Percentiles rank a stretch among this genome's conserved stretches.
phyloP scores from a whole-genome alignment of 2,113 vertebrate genomes.

The Zapornia atra region DNA sequence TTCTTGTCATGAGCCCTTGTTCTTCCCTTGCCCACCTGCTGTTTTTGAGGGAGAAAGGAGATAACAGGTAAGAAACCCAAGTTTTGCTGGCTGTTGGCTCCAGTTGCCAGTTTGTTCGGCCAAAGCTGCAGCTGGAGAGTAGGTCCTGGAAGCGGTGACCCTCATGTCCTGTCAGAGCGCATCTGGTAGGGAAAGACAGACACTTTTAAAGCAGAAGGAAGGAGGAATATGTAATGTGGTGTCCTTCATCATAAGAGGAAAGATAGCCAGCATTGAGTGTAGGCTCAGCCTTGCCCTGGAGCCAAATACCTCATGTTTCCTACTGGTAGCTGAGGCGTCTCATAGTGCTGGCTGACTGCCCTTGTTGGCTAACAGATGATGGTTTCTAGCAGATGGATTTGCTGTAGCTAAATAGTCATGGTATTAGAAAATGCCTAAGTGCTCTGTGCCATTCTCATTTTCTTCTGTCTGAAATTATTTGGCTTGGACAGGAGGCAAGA shows the following conservation, averaged over 20 bases:
- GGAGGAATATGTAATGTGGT: background rate
- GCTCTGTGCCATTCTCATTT: background rate
- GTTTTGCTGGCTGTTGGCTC: background rate
- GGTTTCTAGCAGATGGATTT: background rate
- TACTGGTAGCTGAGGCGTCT: background rate
- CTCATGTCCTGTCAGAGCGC: background rate
- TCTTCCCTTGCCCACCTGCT: background rate
- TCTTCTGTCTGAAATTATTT: background rate
- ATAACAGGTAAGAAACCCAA: background rate
- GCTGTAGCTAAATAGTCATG: background rate
- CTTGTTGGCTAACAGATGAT: background rate
- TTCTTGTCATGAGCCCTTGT: background rate
- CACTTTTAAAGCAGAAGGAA: background rate
- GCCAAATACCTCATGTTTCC: background rate
- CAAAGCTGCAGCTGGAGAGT: background rate
- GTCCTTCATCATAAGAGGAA: background rate
- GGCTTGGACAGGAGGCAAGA: background rate
- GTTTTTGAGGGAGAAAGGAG: background rate
- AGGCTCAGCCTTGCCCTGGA: background rate
- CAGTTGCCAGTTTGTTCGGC: background rate
- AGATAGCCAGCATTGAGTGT: background rate
- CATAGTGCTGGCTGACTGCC: background rate
- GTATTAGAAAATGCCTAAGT: background rate
- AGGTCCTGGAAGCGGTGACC: background rate
- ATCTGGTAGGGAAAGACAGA: background rate